These are phyloP conservation scores for Hippocampus mohnikei DNA, from an alignment of 2,113 vertebrate species.

Conservation along the genomic window DNA sequence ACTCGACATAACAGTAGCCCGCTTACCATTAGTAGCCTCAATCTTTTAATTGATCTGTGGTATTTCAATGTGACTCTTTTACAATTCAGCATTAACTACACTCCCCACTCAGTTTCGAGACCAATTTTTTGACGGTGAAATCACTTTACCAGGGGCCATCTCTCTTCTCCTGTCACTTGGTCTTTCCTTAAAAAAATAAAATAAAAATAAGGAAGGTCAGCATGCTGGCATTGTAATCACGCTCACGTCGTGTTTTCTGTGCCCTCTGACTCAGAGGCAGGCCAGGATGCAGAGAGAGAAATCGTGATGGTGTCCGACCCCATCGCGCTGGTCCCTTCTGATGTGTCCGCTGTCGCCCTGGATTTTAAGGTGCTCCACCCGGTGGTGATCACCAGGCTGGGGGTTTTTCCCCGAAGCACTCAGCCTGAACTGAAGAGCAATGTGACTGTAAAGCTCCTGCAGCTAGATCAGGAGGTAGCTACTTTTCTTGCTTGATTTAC, in stretches of 20 bases:
- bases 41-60: constrained; percentile 68
- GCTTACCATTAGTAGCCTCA: constrained; percentile 50
- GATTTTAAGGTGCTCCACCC: constrained; percentile 93
- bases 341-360: constrained; percentile 82
- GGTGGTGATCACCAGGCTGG: constrained; percentile 89
- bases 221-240: constrained; percentile 25
- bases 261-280: constrained; percentile 36
- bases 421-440: constrained; percentile 80
- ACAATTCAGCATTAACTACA: constrained; percentile 62
- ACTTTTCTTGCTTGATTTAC: background rate
- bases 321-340: constrained; percentile 66
- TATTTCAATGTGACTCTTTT: constrained; percentile 66
- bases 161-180: background rate
- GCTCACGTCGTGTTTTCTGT: constrained; percentile 14
- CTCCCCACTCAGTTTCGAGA: background rate
- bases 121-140: background rate
- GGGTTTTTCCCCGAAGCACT: constrained; percentile 80
- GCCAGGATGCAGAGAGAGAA: constrained; percentile 80
- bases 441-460: constrained; percentile 89
- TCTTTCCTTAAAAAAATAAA: background rate
- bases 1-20: constrained; percentile 6
- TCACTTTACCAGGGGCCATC: constrained; percentile 11
- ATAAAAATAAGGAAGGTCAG: constrained; percentile 9
- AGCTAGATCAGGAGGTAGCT: constrained; percentile 90
- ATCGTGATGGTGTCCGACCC: constrained; percentile 78